Base-by-base conservation (phyloP, 2,888 invertebrate species). In the Seira ritae region DNA sequence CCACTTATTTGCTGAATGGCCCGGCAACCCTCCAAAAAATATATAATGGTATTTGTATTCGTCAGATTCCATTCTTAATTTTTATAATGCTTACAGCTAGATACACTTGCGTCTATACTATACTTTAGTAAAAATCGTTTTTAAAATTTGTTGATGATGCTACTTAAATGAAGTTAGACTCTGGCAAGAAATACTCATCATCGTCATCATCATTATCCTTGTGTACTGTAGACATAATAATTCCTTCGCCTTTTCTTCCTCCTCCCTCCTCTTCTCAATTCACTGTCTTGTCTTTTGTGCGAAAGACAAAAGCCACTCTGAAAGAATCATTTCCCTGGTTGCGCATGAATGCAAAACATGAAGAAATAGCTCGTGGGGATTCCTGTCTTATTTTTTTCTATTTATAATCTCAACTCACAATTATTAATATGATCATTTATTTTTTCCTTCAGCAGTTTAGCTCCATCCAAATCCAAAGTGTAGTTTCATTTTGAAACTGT, bases 331-430 rank as follows among this genome's bases (percentile, higher is more conserved):
- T 81, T 81, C 75, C 15, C 75, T 81, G 76, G 81, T 76, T 68
- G 76, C 76, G 76, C 81, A 67, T 72, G 76, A 81, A 81, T 81
- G 81, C 76, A 19, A 81, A 81, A 76, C 12, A 50, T 50, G 71
- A 76, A 70, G 69, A 60, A 76, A 68, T 82, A 72, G 76, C 82
- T 82, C 72, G 82, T 77, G 77, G 82, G 82, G 82, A 73, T 82
- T 77, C 77, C 46, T 37, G 55, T 66, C 60, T 8, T 12, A n/a
- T n/a, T 50, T 12, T 20, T 67, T 82, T 71, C 76, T 82, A 72
- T 82, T 82, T 72, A 76, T 76, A 82, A 76, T 69, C 2, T 6
- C 20, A 50, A n/a, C 15, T 50, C 15, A 31, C 31, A 31, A 4
- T 31, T 8, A 31, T 31, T 2, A 31, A 4, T 31, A 31, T 31